Percentiles rank a stretch among this genome's conserved stretches.
Conservation (phyloP, 23 tunicate genomes). For the Corella eumyota region DNA sequence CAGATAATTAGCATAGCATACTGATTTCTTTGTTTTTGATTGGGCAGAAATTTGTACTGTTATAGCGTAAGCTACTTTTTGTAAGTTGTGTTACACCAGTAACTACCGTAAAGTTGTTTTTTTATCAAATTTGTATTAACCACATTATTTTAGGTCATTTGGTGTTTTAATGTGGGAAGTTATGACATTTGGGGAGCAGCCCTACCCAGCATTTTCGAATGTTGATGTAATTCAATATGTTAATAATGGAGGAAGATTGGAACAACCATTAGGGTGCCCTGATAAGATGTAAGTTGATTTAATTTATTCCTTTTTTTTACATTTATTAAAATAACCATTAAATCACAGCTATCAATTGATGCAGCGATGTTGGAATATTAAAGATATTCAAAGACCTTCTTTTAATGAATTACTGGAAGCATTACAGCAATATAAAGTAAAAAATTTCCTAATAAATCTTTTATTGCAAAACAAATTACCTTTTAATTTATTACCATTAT, state of each 20-base stretch:
- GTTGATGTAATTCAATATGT: slow-evolving; percentile 37
- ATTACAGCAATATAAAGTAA: slow-evolving; percentile 36
- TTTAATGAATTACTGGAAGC: slow-evolving; percentile 29
- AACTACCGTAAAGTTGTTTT: too few species aligned
- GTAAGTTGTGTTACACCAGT: too few species aligned
- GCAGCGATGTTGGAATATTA: slow-evolving; percentile 46
- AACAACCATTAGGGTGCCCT: slow-evolving; percentile 37
- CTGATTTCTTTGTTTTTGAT: too few species aligned
- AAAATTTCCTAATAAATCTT: too few species aligned
- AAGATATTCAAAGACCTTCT: slow-evolving; percentile 40
- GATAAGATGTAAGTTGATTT: slow-evolving; percentile 29
- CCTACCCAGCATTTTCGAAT: slow-evolving; percentile 30
- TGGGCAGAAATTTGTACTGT: too few species aligned
- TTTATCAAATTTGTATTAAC: too few species aligned
- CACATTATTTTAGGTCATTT: slow-evolving; percentile 62
- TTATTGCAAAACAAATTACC: too few species aligned
- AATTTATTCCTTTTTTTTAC: slow-evolving; percentile 1
- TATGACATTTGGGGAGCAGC: slow-evolving; percentile 51
- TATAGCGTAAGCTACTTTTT: too few species aligned
- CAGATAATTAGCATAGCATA: too few species aligned
- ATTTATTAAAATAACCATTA: background rate
- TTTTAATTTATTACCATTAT: too few species aligned
- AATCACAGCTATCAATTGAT: slow-evolving; percentile 36
- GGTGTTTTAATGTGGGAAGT: slow-evolving; percentile 73
- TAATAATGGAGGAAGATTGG: slow-evolving; percentile 39